Conservation (phyloP, 2,888 invertebrate species). For the Caenorhabditis uteleia region DNA sequence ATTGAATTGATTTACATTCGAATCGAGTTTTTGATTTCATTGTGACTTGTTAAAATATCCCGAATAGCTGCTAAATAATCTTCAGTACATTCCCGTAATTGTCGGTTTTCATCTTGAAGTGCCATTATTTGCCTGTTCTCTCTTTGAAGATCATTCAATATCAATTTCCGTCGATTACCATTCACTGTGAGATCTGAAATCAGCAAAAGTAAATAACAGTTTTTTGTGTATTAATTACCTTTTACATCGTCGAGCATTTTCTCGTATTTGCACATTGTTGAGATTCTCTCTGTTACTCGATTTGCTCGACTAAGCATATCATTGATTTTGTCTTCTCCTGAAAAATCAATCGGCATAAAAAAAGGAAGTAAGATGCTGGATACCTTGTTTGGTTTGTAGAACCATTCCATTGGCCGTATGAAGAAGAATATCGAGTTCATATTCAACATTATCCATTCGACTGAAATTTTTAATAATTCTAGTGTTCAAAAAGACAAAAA, state of each 20-base stretch:
- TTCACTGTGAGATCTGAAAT: slow-evolving; percentile 29
- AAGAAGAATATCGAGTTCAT: background rate
- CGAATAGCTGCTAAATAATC: slow-evolving; percentile 22
- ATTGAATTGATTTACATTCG: no score
- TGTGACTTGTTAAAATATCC: slow-evolving; percentile 26
- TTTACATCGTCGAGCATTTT: slow-evolving; percentile 16
- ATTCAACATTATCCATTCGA: background rate
- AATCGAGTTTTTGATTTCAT: no score
- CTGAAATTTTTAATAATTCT: no score
- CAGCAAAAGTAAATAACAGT: background rate
- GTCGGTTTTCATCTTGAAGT: slow-evolving; percentile 34
- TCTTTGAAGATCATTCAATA: slow-evolving; percentile 38
- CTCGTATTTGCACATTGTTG: slow-evolving; percentile 29
- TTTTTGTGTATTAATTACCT: background rate
- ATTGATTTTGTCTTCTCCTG: slow-evolving; percentile 32
- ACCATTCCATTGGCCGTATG: background rate
- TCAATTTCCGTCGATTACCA: slow-evolving; percentile 34
- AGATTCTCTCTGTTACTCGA: slow-evolving; percentile 17
- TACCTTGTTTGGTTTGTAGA: background rate
- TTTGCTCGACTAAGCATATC: slow-evolving; percentile 32
- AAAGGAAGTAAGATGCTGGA: background rate
- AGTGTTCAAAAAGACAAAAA: no score
- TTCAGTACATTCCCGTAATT: slow-evolving; percentile 27
- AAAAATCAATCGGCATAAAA: slow-evolving; percentile 1
- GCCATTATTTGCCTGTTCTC: slow-evolving; percentile 45